phyloP scores from a whole-genome alignment of 2,113 vertebrate genomes.

The Elephas maximus region DNA sequence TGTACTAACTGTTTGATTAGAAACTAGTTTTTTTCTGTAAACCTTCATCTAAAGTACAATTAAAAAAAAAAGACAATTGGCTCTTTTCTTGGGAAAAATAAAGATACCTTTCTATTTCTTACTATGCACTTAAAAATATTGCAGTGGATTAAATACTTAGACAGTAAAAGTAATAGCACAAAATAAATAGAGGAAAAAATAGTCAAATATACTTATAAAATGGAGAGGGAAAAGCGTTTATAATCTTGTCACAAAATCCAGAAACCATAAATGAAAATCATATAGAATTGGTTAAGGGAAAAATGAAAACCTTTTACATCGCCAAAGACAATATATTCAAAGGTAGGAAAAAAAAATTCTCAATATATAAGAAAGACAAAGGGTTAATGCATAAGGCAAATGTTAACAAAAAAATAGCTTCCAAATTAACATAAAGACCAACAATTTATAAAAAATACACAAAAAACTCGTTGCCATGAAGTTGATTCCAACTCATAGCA shows the following conservation, averaged over 20 bases:
- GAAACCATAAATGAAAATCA: not conserved
- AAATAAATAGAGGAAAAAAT: not conserved
- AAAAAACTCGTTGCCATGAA: no score
- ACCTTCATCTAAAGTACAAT: no score
- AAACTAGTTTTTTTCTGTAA: no score
- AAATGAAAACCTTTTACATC: not conserved
- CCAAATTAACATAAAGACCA: constrained; percentile 26
- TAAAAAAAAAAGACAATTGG: not conserved
- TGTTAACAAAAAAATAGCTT: not conserved
- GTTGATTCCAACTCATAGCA: no score
- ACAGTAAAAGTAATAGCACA: constrained; percentile 21
- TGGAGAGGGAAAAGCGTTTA: not conserved
- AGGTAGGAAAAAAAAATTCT: not conserved
- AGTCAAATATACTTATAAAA: constrained; percentile 20
- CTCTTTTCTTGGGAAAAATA: not conserved
- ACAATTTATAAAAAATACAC: not conserved
- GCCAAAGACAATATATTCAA: not conserved
- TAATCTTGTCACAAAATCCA: constrained; percentile 25
- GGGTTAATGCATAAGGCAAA: not conserved
- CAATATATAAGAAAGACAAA: constrained; percentile 10
- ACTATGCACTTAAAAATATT: not conserved
- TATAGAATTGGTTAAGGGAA: not conserved
- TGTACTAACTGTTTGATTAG: no score
- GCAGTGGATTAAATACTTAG: not conserved
- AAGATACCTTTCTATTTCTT: not conserved